Evolutionary conservation across 1,140 invertebrate species (phyloP), one percentile per base, ranked within the genome.

Genomic region (Eupeodes corollae): DNA sequence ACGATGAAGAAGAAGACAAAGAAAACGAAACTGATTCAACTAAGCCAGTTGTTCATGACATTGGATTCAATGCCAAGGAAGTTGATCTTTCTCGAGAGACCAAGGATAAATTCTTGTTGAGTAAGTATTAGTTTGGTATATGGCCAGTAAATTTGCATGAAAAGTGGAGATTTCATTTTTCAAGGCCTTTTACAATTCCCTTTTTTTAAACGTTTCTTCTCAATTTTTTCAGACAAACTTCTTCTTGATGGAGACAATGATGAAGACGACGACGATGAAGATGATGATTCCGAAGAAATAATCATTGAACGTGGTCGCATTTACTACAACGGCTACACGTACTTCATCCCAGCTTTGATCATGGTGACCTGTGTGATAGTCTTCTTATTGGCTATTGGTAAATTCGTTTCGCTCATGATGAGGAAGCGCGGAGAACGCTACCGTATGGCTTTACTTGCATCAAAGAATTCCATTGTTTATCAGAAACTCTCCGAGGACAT

Each of bases 401-500:
- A 75, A 51, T 55, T 75, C 8, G 66, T 75, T 21, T 63, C 70
- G 52, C 49, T 74, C 40, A 47, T 71, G 39, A 68, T 73, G 61
- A 67, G 56, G 38, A 73, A 70, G 57, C 72, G 68, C 46, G 72
- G 68, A 44, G 70, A 73, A 52, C 73, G 75, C 51, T 69, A 74
- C 46, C 69, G 73, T 55, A 67, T 75, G 75, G 70, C 75, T 55
- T 49, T 69, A 21, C 35, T 67, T 50, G 59, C 61, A 26, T 63
- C 61, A 8, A 68, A 68, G 53, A 68, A 69, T 52, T 63, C 60
- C 8, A 63, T 77, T 42, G 74, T 78, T 26, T 78, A 77, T 60
- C 75, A 77, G 55, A 75, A 74, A 55, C 59, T 78, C 33, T 73
- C 72, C 16, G 76, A 77, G 59, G 76, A 78, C 42, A 68, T 78